These are phyloP conservation scores for Xestia rhomboidea DNA, from an alignment of 2,888 invertebrate genomes.

Conservation along the genomic window DNA sequence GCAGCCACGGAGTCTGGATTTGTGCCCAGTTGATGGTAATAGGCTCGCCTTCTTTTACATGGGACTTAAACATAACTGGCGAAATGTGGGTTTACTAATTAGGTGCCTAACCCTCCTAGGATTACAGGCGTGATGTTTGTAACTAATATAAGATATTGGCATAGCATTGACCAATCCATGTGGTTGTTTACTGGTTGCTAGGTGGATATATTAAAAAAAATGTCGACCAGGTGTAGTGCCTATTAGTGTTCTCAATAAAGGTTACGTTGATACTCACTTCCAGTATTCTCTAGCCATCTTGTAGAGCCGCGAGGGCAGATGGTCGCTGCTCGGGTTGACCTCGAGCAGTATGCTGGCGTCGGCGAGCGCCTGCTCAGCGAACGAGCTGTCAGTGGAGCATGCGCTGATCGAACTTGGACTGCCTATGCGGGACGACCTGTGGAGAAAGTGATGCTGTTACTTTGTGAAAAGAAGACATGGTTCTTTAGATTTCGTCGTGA, in stretches of 20 bases:
- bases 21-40: too few relatives aligned
- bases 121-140: too few relatives aligned
- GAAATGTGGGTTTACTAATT: too few relatives aligned
- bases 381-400: slow-evolving; percentile 89
- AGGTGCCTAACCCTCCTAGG: too few relatives aligned
- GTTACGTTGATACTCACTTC: slow-evolving; percentile 91
- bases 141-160: background rate
- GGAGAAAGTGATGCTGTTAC: background rate
- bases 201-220: too few relatives aligned
- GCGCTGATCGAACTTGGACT: slow-evolving; percentile 86
- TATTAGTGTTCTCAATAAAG: background rate
- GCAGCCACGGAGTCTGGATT: too few relatives aligned
- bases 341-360: slow-evolving; percentile 86
- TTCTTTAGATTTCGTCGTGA: background rate
- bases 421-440: slow-evolving; percentile 83
- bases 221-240: background rate
- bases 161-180: background rate
- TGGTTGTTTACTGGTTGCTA: background rate
- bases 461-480: background rate
- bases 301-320: slow-evolving; percentile 93
- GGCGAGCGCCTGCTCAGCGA: slow-evolving; percentile 87
- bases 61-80: too few relatives aligned
- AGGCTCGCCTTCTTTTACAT: too few relatives aligned
- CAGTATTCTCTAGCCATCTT: slow-evolving; percentile 95
- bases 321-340: slow-evolving; percentile 84